phyloP scores from a whole-genome alignment of 2,113 vertebrate genomes.

The Spheniscus mendiculus region DNA sequence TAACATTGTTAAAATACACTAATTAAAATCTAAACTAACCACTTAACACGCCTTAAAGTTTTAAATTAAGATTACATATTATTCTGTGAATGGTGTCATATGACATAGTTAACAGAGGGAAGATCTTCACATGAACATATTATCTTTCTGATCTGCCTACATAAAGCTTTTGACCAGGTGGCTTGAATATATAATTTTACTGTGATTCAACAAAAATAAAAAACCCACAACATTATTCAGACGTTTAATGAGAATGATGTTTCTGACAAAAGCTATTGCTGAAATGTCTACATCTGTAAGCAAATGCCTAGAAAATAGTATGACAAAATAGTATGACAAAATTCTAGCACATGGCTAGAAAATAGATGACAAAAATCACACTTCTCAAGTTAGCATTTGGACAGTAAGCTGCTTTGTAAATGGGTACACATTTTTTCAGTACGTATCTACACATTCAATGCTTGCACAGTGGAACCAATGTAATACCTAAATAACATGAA shows the following conservation, averaged over 20 bases:
- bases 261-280: neutral
- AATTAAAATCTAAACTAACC: neutral
- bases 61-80: neutral
- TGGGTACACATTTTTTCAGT: neutral
- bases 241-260: neutral
- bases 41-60: neutral
- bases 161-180: neutral
- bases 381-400: neutral
- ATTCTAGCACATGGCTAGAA: neutral
- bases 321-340: no score
- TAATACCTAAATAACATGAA: neutral
- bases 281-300: neutral
- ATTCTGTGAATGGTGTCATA: neutral
- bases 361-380: neutral
- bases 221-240: neutral
- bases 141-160: neutral
- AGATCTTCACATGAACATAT: neutral
- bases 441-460: neutral
- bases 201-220: neutral
- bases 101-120: neutral
- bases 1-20: neutral
- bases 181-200: neutral
- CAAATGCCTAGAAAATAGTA: neutral
- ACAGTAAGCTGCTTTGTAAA: neutral
- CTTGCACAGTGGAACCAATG: neutral